Base-by-base conservation (phyloP, 2,113 vertebrate species). In the Lontra canadensis region DNA sequence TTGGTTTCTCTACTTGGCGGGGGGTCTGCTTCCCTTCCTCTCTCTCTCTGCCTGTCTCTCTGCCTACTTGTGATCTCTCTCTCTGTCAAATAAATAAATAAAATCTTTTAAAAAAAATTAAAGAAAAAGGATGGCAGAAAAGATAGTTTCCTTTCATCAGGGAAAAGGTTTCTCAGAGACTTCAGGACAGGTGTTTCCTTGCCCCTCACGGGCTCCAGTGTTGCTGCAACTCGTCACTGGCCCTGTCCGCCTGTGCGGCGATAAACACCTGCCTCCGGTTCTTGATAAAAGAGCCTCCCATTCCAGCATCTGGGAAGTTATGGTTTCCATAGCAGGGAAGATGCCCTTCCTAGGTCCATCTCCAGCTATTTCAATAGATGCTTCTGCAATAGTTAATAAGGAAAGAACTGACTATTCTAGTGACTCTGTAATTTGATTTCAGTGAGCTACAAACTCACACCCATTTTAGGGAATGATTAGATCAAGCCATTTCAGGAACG, bases 401-500 rank as follows among this genome's bases (percentile, higher is more conserved):
- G 36, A 47, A 57, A 23, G 11, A 94, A 23, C 36, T 13, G 18
- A 57, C 55, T 69, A 39, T 29, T 61, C 25, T 39, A 47, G 25
- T 55, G 71, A 91, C 36, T 65, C 29, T 10, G 17, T 55, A 61
- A 87, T 73, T 57, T 21, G 76, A 94, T 4, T n/a, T 63, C 34
- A 79, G 14, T 7, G 29, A 47, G 26, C 65, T 42, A 31, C 69
- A 85, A 92, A 86, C 36, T 36, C 23, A 92, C 49, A 31, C 49
- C 63, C 17, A 31, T 61, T 91, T 94, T 59, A 89, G 65, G 36
- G 82, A 55, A 73, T 55, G 49, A 78, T 71, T 36, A 47, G 25
- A 88, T 42, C 39, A 92, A 55, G 13, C 29, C 44, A 76, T 78
- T 71, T 85, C 49, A 95, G 88, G 73, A 86, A 42, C 44, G 44